A percentile compares a stretch with the other conserved stretches of the same genome.
Conservation (phyloP, 2,888 invertebrate species). For the Andrena marginata region DNA sequence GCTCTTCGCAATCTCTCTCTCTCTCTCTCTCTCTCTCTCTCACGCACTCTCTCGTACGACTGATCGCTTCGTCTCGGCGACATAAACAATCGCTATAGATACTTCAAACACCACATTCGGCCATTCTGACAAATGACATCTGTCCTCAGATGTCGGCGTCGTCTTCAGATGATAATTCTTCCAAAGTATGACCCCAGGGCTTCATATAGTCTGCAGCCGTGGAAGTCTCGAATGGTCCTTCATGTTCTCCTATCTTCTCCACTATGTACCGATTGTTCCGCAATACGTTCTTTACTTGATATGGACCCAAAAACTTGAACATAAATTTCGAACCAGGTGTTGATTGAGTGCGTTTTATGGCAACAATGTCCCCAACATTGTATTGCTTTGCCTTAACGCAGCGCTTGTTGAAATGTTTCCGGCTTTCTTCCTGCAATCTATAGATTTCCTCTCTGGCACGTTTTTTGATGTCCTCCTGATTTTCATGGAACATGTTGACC, state of each 20-base stretch:
- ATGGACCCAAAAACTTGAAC: conserved; percentile 1
- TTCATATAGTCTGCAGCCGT: not conserved
- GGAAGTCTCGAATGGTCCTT: conserved; percentile 1
- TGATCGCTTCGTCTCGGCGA: too few species aligned
- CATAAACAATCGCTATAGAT: too few species aligned
- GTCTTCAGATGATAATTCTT: not conserved
- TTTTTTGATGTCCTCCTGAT: not conserved
- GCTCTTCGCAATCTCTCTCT: too few species aligned
- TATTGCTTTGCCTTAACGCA: not conserved
- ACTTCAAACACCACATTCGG: not conserved
- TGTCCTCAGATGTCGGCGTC: not conserved
- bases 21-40: too few species aligned
- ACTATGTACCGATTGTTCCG: conserved; percentile 6
- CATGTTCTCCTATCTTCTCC: not conserved
- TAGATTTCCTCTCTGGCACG: not conserved
- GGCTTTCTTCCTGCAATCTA: not conserved
- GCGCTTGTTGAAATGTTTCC: not conserved
- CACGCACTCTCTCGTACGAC: too few species aligned
- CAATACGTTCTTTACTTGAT: not conserved
- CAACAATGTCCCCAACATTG: not conserved
- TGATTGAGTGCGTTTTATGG: conserved; percentile 10
- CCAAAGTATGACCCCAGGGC: not conserved
- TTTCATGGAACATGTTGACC: not conserved
- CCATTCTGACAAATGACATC: conserved; percentile 15
- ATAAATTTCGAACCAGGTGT: conserved; percentile 1